Evolutionary conservation across 2,797 vertebrate genomes (phyloP).

Genomic region (Decapterus maruadsi): DNA sequence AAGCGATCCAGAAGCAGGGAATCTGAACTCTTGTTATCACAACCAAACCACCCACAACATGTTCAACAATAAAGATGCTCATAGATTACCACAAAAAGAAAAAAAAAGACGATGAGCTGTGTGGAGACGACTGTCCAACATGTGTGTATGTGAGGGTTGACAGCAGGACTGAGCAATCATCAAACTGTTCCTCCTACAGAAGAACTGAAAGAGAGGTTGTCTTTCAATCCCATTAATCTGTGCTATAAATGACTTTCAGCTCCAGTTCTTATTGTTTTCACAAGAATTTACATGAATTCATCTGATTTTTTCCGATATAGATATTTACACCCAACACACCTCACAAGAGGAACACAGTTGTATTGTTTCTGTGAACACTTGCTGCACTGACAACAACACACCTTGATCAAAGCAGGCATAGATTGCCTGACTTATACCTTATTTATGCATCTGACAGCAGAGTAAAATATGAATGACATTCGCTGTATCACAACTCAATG

Average conservation of each 20-base stretch:
- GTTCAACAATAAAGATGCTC: constrained; percentile 32
- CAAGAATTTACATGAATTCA: constrained; percentile 11
- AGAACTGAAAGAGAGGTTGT: constrained; percentile 17
- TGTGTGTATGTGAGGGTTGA: background rate
- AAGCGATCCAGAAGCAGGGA: constrained; percentile 73
- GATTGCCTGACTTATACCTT: constrained; percentile 1
- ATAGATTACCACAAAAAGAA: background rate
- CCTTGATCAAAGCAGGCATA: constrained; percentile 32
- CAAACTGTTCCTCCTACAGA: background rate
- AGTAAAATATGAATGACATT: constrained; percentile 27
- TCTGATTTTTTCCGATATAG: background rate
- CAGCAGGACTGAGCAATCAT: constrained; percentile 16
- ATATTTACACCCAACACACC: constrained; percentile 19
- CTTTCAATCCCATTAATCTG: constrained; percentile 19
- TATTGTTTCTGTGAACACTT: constrained; percentile 23
- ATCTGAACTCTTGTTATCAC: constrained; percentile 50
- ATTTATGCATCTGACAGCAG: constrained; percentile 23
- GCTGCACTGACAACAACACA: constrained; percentile 16
- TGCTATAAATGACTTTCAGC: constrained; percentile 19
- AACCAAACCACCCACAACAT: constrained; percentile 42
- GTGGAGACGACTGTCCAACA: background rate
- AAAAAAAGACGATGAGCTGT: background rate
- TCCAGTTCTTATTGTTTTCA: constrained; percentile 1
- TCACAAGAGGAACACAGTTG: constrained; percentile 6
- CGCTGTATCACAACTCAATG: constrained; percentile 18